Evolutionary conservation across 2,113 vertebrate species (phyloP).

Genomic region (Rhabdornis inornatus): DNA sequence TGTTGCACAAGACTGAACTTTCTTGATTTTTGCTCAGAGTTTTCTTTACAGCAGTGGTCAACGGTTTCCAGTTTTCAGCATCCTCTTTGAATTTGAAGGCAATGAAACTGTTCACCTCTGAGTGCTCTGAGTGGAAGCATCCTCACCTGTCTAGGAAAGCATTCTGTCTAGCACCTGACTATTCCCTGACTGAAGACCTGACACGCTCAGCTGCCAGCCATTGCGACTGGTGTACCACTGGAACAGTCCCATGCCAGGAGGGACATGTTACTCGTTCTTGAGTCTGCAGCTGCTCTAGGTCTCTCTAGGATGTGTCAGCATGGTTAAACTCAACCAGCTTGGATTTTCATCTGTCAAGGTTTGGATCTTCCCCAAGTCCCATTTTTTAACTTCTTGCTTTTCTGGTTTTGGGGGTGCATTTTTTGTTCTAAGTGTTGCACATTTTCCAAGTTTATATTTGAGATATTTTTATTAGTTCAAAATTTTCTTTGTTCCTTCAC

Average conservation of each 20-base stretch:
- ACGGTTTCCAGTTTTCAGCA: background rate
- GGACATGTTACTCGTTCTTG: background rate
- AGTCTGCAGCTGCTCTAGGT: background rate
- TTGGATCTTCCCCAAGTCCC: background rate
- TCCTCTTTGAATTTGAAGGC: background rate
- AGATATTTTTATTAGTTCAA: background rate
- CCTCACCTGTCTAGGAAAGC: background rate
- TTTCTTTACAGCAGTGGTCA: background rate
- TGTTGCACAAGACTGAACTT: background rate
- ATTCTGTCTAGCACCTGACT: background rate
- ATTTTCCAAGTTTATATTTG: background rate
- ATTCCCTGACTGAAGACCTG: background rate
- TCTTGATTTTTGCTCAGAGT: background rate
- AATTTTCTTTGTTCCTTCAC: background rate
- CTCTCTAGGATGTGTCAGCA: background rate
- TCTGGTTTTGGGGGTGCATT: background rate
- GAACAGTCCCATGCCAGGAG: background rate
- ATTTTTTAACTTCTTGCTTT: background rate
- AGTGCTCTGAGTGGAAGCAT: background rate
- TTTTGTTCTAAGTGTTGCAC: background rate
- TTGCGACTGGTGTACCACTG: rapidly evolving
- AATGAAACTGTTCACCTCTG: background rate
- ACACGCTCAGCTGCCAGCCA: background rate
- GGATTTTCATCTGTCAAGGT: background rate
- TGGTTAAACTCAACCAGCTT: background rate